Evolutionary conservation across 2,888 invertebrate genomes (phyloP).

Genomic region (Lymantria dispar): DNA sequence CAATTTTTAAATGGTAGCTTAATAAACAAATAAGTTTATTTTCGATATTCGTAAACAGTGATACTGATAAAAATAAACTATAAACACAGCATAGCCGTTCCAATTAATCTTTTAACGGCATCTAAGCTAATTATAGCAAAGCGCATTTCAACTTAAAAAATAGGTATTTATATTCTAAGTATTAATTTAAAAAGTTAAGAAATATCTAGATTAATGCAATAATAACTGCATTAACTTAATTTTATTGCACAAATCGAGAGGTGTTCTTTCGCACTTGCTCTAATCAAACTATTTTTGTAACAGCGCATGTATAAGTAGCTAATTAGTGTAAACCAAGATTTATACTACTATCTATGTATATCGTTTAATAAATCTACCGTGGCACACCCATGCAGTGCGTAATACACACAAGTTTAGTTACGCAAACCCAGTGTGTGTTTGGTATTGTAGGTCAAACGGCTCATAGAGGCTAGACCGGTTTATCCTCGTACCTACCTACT

Average conservation of each 20-base stretch:
- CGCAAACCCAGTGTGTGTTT: conserved; percentile 44
- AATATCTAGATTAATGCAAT: too few relatives aligned
- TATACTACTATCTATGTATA: neutral
- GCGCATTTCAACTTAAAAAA: too few relatives aligned
- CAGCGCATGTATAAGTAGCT: neutral
- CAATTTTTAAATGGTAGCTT: too few relatives aligned
- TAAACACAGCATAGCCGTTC: too few relatives aligned
- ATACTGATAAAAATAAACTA: too few relatives aligned
- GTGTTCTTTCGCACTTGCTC: neutral
- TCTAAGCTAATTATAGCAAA: too few relatives aligned
- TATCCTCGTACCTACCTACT: conserved; percentile 9
- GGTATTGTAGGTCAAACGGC: conserved; percentile 63
- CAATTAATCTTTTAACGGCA: too few relatives aligned
- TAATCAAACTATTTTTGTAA: neutral
- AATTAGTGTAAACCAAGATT: neutral
- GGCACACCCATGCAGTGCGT: conserved; percentile 21
- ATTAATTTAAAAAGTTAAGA: too few relatives aligned
- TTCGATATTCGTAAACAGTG: too few relatives aligned
- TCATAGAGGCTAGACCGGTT: conserved; percentile 55
- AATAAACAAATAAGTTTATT: too few relatives aligned
- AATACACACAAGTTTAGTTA: conserved; percentile 33
- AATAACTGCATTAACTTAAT: neutral
- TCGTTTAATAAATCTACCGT: neutral
- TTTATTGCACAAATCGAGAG: neutral
- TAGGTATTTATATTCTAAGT: too few relatives aligned